These are phyloP conservation scores for Proales similis DNA, from an alignment of 1,140 invertebrate species.

Conservation along the genomic window DNA sequence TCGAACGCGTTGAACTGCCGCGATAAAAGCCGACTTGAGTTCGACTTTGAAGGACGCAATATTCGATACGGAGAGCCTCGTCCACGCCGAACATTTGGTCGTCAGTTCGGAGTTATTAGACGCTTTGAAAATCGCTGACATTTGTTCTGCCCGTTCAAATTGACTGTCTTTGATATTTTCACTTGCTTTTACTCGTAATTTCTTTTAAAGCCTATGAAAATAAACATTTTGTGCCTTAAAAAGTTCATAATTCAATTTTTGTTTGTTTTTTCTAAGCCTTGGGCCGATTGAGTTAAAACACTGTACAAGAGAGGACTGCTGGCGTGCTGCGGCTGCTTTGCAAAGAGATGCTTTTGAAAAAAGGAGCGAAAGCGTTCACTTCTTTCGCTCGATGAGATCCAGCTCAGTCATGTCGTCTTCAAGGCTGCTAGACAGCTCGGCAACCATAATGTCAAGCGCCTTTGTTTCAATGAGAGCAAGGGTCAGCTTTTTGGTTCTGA, in stretches of 20 bases:
- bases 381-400: constrained; percentile 16
- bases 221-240: neutral
- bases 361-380: neutral
- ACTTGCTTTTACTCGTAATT: neutral
- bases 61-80: constrained; percentile 11
- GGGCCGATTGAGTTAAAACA: neutral
- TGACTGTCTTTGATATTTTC: neutral
- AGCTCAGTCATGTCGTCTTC: constrained; percentile 33
- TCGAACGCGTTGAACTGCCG: too few relatives aligned
- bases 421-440: constrained; percentile 25
- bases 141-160: too few relatives aligned
- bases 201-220: constrained; percentile 1
- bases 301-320: constrained; percentile 1
- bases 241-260: constrained; percentile 11
- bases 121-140: too few relatives aligned
- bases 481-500: neutral
- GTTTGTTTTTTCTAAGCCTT: neutral
- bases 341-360: neutral
- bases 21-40: constrained; percentile 25
- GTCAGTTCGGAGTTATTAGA: constrained; percentile 16
- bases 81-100: constrained; percentile 7
- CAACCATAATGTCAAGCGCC: constrained; percentile 19
- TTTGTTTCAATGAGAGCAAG: constrained; percentile 2
- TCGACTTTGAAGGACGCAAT: constrained; percentile 25
- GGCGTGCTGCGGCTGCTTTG: too few relatives aligned